phyloP scores from a whole-genome alignment of 2,113 vertebrate species.

The Phylloscopus trochiloides region DNA sequence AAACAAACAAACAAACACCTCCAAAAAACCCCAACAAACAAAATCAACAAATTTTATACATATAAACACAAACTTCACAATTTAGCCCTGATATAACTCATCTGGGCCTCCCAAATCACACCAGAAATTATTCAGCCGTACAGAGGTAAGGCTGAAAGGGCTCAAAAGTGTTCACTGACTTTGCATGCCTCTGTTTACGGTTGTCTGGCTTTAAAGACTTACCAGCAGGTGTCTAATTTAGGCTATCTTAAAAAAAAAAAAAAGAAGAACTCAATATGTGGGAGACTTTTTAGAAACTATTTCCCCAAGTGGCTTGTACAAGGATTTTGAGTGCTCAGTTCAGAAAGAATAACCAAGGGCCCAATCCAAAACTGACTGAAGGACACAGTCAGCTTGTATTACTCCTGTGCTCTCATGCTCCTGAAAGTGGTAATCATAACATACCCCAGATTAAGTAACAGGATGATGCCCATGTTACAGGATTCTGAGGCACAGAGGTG shows the following conservation, averaged over 20 bases:
- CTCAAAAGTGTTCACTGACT: constrained; percentile 46
- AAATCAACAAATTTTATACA: background rate
- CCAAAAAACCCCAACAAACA: background rate
- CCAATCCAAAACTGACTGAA: background rate
- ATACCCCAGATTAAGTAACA: background rate
- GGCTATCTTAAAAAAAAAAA: constrained; percentile 10
- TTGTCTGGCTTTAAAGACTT: constrained; percentile 64
- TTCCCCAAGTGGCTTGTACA: background rate
- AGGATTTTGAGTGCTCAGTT: constrained; percentile 2
- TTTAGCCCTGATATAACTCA: background rate
- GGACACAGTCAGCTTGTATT: rapidly evolving
- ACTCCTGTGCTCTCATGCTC: background rate
- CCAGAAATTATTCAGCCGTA: constrained; percentile 50
- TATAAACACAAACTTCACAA: background rate
- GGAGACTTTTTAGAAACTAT: constrained; percentile 49
- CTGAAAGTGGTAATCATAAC: background rate
- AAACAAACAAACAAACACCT: background rate
- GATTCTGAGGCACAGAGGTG: background rate
- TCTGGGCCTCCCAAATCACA: constrained; percentile 4
- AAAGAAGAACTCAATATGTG: constrained; percentile 30
- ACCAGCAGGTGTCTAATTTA: constrained; percentile 63
- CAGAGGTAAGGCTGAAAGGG: background rate
- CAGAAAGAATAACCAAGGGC: background rate
- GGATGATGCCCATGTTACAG: background rate
- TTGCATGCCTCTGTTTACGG: constrained; percentile 61